A percentile compares a stretch with the other conserved stretches of the same genome.
Conservation (phyloP, 2,113 vertebrate species). For the Pteruthius melanotis region DNA sequence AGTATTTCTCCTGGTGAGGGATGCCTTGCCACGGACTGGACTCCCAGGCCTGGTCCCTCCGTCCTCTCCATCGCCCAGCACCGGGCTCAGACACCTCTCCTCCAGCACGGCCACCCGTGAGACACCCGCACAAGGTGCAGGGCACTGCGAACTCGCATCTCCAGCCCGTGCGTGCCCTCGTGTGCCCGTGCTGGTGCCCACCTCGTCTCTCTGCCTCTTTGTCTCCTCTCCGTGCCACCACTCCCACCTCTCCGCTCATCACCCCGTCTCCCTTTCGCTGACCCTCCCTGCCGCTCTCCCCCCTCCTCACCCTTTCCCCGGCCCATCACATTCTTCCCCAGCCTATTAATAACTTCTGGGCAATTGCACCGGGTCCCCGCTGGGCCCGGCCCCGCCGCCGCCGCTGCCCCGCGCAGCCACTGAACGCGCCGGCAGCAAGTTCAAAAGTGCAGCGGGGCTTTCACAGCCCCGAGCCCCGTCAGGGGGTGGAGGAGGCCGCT, state of each 20-base stretch:
- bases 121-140: neutral
- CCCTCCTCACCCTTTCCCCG: neutral
- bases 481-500: slow-evolving; percentile 51
- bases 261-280: neutral
- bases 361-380: slow-evolving; percentile 61
- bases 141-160: neutral
- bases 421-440: slow-evolving; percentile 51
- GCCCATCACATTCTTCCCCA: slow-evolving; percentile 54
- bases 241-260: neutral
- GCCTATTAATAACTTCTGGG: slow-evolving; percentile 70
- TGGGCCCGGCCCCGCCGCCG: slow-evolving; percentile 32
- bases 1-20: neutral
- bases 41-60: neutral
- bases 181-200: neutral
- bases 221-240: neutral
- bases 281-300: neutral
- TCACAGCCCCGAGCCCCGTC: slow-evolving; percentile 35
- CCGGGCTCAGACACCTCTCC: rapidly evolving
- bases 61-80: neutral
- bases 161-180: neutral
- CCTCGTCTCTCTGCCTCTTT: neutral
- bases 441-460: slow-evolving; percentile 64
- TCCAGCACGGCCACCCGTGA: rapidly evolving
- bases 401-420: slow-evolving; percentile 29
- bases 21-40: neutral